Percentiles rank a stretch among this genome's conserved stretches.
Evolutionary conservation across 2,888 invertebrate genomes (phyloP).

Genomic region (Ischnus inquisitorius): DNA sequence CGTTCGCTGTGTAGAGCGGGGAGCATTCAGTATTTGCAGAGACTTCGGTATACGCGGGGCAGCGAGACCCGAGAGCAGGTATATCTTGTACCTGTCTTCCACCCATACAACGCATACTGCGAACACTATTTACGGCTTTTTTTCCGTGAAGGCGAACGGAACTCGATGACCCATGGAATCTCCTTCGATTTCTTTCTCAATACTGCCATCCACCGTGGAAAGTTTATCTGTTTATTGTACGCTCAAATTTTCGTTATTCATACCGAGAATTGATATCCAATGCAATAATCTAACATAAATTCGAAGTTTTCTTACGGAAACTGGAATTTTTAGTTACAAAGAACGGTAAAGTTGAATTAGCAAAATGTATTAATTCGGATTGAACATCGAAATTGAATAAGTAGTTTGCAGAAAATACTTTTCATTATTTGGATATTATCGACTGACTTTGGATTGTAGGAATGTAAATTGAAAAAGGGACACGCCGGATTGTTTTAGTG

Average conservation of each 20-base stretch:
- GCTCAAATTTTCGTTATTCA: not conserved
- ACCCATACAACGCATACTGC: slow-evolving; percentile 58
- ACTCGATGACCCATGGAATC: not conserved
- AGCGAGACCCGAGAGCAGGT: slow-evolving; percentile 64
- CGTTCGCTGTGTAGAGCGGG: slow-evolving; percentile 62
- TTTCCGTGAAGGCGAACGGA: slow-evolving; percentile 57
- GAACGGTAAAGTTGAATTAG: too few species aligned
- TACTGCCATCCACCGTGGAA: not conserved
- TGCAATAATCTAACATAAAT: not conserved
- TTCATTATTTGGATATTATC: too few species aligned
- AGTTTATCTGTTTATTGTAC: not conserved
- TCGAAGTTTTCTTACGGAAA: not conserved
- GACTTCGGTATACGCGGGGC: slow-evolving; percentile 57
- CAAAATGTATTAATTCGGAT: too few species aligned
- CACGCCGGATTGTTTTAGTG: too few species aligned
- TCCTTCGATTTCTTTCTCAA: not conserved
- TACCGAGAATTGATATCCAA: not conserved
- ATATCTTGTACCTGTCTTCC: slow-evolving; percentile 69
- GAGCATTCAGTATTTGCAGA: slow-evolving; percentile 63
- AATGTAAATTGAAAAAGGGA: too few species aligned
- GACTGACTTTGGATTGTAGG: too few species aligned
- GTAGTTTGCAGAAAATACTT: too few species aligned
- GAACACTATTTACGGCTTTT: slow-evolving; percentile 65
- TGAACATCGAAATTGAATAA: too few species aligned
- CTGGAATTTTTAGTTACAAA: too few species aligned